Conservation (phyloP, 2,888 invertebrate genomes). For the Biston stratarius region DNA sequence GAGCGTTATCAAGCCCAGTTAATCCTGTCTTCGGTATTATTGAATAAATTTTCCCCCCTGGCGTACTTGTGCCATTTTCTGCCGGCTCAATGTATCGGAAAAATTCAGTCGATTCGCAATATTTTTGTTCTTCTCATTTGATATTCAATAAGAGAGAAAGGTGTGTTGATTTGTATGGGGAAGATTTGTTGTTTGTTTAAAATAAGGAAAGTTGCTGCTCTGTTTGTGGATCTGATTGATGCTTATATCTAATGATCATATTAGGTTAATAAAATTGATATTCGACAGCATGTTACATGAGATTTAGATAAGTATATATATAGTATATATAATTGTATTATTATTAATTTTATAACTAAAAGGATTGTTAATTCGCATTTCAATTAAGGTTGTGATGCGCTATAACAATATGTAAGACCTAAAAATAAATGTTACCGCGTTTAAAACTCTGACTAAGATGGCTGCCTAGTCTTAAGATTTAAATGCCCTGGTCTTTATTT, state of each 20-base stretch:
- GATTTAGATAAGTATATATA: too few relatives aligned
- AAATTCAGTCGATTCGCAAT: conserved; percentile 56
- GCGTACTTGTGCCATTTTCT: conserved; percentile 67
- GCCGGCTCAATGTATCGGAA: conserved; percentile 63
- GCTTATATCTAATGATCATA: conserved; percentile 42
- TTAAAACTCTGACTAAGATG: too few relatives aligned
- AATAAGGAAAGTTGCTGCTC: conserved; percentile 40
- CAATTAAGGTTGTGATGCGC: too few relatives aligned
- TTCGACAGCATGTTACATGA: background rate
- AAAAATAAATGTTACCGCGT: too few relatives aligned
- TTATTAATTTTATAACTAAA: too few relatives aligned
- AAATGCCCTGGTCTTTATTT: too few relatives aligned
- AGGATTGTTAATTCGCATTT: too few relatives aligned
- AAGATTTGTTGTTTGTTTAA: conserved; percentile 50
- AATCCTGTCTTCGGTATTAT: conserved; percentile 79
- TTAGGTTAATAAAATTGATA: conserved; percentile 43
- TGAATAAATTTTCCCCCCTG: conserved; percentile 75
- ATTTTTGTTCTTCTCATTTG: conserved; percentile 48
- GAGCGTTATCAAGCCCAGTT: conserved; percentile 77
- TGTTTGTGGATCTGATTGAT: conserved; percentile 42
- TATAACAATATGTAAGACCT: too few relatives aligned
- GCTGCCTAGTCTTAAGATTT: too few relatives aligned
- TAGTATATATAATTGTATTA: too few relatives aligned
- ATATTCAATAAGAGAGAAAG: conserved; percentile 47
- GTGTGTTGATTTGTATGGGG: conserved; percentile 45